Conservation (phyloP, 2,888 invertebrate genomes). For the Agrotis puta region DNA sequence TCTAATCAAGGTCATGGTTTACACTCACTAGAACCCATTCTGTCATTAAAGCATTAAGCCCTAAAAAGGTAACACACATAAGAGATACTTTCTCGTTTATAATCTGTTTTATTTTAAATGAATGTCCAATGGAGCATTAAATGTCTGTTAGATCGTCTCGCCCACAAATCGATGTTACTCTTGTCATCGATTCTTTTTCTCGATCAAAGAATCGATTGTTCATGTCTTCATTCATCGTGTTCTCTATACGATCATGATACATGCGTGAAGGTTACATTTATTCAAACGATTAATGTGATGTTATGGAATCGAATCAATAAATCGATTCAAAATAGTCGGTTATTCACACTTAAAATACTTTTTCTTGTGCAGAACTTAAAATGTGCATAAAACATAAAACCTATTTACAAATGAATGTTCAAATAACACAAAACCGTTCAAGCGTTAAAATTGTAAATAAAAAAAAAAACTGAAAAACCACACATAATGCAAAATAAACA, state of each 20-base stretch:
- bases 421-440: slow-evolving; percentile 62
- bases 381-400: slow-evolving; percentile 48
- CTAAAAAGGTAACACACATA: neutral
- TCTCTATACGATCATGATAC: slow-evolving; percentile 56
- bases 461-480: slow-evolving; percentile 70
- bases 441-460: slow-evolving; percentile 63
- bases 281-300: slow-evolving; percentile 60
- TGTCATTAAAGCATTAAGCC: neutral
- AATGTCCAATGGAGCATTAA: slow-evolving; percentile 29
- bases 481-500: slow-evolving; percentile 75
- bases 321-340: slow-evolving; percentile 41
- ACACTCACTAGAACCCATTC: neutral
- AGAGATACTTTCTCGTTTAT: neutral
- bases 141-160: slow-evolving; percentile 61
- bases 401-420: slow-evolving; percentile 47
- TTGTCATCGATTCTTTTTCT: slow-evolving; percentile 75
- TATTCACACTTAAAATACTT: slow-evolving; percentile 40
- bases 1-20: neutral
- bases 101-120: no score
- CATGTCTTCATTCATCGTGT: slow-evolving; percentile 67
- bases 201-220: slow-evolving; percentile 68
- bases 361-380: slow-evolving; percentile 37
- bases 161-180: slow-evolving; percentile 72
- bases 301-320: slow-evolving; percentile 60
- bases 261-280: slow-evolving; percentile 69